phyloP scores from a whole-genome alignment of 2,797 vertebrate genomes.

The Lagorchestes hirsutus region DNA sequence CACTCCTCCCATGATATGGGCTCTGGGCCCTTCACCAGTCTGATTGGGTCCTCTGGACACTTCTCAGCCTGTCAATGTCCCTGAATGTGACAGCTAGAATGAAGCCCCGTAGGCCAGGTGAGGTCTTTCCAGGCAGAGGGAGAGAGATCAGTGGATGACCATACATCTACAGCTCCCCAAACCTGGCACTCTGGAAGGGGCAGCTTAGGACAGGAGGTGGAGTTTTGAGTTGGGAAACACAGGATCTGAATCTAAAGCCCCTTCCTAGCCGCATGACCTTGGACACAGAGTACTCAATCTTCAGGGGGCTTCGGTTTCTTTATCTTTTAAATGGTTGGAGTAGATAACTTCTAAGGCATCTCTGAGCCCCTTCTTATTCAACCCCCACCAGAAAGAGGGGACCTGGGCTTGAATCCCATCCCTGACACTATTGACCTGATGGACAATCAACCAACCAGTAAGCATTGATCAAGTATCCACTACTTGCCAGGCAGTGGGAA shows the following conservation, averaged over 20 bases:
- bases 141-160: not conserved
- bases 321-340: not conserved
- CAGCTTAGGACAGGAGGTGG: not conserved
- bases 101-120: too few relatives aligned
- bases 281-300: not conserved
- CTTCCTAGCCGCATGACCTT: not conserved
- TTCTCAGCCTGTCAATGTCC: not conserved
- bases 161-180: not conserved
- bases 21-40: not conserved
- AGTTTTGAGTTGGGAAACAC: not conserved
- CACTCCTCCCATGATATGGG: not conserved
- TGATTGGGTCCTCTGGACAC: not conserved
- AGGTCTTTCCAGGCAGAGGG: not conserved
- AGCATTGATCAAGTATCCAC: too few relatives aligned
- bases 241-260: too few relatives aligned
- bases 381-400: too few relatives aligned
- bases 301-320: not conserved
- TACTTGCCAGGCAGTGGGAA: too few relatives aligned
- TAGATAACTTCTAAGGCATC: too few relatives aligned
- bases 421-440: too few relatives aligned
- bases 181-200: not conserved
- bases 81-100: not conserved
- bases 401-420: too few relatives aligned
- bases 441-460: too few relatives aligned
- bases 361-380: too few relatives aligned